Evolutionary conservation across 2,797 vertebrate genomes (phyloP), one percentile per base, ranked within the genome.

Genomic region (Psittacula derbiana): DNA sequence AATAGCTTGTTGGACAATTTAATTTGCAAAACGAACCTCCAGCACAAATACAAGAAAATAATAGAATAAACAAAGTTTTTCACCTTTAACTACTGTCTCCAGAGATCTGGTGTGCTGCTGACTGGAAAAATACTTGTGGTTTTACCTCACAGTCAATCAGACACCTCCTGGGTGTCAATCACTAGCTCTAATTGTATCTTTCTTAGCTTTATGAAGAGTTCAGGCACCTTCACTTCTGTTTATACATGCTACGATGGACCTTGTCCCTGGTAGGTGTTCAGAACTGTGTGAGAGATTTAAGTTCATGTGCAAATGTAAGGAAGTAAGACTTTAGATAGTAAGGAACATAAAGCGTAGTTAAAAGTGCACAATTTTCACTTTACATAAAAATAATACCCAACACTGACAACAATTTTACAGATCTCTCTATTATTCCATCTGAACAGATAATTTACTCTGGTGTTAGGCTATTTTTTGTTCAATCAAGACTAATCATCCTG

Each of bases 401-500:
- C 31, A 84, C 3, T 5, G 1, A 50, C 18, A 89, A 57, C 27
- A 90, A 44, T 82, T 86, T 88, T 65, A 80, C 90, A 78, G 33
- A 20, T 89, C 9, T 69, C 41, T 80, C 17, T 10, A 19, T 69
- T 92, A 70, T 90, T 94, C 19, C 30, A 69, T 92, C 47, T 90
- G 76, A 91, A 85, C 31, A 94, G 83, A 69, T 75, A 75, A 91
- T 96, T 95, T 94, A 81, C 47, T 93, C 67, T 47, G 66, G 55
- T 96, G 81, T 84, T 81, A 90, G 70, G 85, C 64, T 89, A 75
- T 82, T 91, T 82, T 88, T 96, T 96, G 33, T 33, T 52, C 69
- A 87, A 90, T 97, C 69, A 88, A 85, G 97, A 90, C 41, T 91
- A 96, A 95, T 95, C 47, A 91, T 58, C 86, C 50, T 4, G 38